Conservation (phyloP, 2,797 vertebrate species). For the Poeciliopsis infans region DNA sequence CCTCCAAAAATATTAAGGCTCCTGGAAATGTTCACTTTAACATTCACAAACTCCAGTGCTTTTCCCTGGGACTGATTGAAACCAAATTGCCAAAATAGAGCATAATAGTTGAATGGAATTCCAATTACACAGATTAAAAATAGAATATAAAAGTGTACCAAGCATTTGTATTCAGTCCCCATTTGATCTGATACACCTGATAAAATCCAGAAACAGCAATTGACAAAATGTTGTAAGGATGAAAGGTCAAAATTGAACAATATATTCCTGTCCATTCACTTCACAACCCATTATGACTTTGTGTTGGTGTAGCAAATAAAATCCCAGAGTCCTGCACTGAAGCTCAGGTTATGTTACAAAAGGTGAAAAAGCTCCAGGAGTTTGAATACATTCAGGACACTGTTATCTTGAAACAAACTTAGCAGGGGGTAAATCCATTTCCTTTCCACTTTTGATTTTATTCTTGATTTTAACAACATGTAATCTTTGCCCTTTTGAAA, state of each 20-base stretch:
- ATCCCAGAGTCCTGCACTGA: neutral
- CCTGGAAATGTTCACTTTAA: neutral
- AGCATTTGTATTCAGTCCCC: neutral
- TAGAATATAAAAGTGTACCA: neutral
- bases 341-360: neutral
- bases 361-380: neutral
- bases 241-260: too few relatives aligned
- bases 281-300: neutral
- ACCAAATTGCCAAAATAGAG: neutral
- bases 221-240: too few relatives aligned
- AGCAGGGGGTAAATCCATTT: neutral
- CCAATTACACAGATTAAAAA: neutral
- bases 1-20: neutral
- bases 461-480: slow-evolving; percentile 34
- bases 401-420: neutral
- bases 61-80: neutral
- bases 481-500: slow-evolving; percentile 53
- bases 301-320: neutral
- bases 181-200: neutral
- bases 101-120: neutral
- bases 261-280: neutral
- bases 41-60: neutral
- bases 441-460: slow-evolving; percentile 7
- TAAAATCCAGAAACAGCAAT: neutral
- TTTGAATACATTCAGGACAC: neutral